Conservation (phyloP, 2,797 vertebrate species). For the Aselliscus stoliczkanus region DNA sequence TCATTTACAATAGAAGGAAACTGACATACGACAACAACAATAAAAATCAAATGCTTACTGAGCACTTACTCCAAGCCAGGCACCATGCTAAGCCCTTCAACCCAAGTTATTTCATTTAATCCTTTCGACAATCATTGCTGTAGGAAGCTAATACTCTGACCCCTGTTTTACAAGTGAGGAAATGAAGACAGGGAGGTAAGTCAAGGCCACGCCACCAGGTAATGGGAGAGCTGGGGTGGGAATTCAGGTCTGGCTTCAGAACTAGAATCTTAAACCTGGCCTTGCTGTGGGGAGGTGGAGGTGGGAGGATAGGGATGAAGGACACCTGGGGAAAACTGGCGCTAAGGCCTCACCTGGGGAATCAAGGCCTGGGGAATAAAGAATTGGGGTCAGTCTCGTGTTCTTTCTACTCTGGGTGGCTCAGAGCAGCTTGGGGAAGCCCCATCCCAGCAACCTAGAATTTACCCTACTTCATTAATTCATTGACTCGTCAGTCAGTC, state of each 20-base stretch:
- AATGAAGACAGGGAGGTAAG: neutral
- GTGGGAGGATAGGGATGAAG: too few relatives aligned
- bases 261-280: neutral
- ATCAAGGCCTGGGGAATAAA: neutral
- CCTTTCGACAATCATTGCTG: fast-evolving
- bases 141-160: neutral
- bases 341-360: neutral
- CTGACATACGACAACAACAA: neutral
- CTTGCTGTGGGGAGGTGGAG: neutral
- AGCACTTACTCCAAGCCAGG: neutral
- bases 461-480: neutral
- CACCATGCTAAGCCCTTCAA: neutral
- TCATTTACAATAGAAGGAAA: constrained; percentile 45
- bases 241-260: neutral
- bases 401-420: neutral
- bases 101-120: neutral
- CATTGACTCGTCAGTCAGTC: neutral
- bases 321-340: neutral
- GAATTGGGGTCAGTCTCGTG: neutral
- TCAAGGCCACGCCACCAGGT: neutral
- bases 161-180: neutral
- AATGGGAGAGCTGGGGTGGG: neutral
- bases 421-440: neutral
- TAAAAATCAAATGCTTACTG: neutral
- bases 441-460: neutral